Base-by-base conservation (phyloP, 2,113 vertebrate genomes). In the Cynocephalus volans region DNA sequence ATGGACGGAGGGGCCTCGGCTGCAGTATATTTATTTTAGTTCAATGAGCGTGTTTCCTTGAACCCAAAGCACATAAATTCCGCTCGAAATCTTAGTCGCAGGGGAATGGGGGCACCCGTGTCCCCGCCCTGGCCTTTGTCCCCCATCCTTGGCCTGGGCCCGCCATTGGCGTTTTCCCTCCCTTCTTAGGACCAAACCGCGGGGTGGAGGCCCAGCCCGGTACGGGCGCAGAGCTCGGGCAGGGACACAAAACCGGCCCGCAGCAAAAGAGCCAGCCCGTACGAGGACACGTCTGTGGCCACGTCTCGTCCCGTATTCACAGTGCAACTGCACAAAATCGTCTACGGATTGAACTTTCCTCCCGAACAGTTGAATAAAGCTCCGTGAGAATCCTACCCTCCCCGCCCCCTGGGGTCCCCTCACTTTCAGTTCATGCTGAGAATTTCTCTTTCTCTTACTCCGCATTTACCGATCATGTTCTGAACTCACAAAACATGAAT, bases 401-500 rank as follows among this genome's bases (percentile, higher is more conserved):
- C 6, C 31, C 36, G 21, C 31, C 50, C 54, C 31, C 75, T 13
- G 48, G 52, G 69, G n/a, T 41, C 90, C 69, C 0, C 91, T 88
- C 41, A 1, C 93, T 84, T 58, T 93, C 60, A 65, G 9, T 60
- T 82, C 92, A 70, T 23, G 52, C 76, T 90, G 89, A 80, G 82
- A 81, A 96, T 90, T 60, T 88, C 45, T 88, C 45, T 93, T 82
- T 90, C 90, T 89, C 62, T 23, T 77, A 70, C 31, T 33, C 69
- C 64, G 92, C 81, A 73, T 95, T 97, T 95, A 81, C 69, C 65
- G 69, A 67, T 83, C 70, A 65, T 58, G 83, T 89, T 96, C 90
- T 86, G 94, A 97, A 94, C 62, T 85, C 95, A 75, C 89, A 97
- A 96, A 95, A 88, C 93, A 85, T 31, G 93, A 90, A 85, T 77